phyloP scores from a whole-genome alignment of 2,797 vertebrate genomes.

The Alosa sapidissima region DNA sequence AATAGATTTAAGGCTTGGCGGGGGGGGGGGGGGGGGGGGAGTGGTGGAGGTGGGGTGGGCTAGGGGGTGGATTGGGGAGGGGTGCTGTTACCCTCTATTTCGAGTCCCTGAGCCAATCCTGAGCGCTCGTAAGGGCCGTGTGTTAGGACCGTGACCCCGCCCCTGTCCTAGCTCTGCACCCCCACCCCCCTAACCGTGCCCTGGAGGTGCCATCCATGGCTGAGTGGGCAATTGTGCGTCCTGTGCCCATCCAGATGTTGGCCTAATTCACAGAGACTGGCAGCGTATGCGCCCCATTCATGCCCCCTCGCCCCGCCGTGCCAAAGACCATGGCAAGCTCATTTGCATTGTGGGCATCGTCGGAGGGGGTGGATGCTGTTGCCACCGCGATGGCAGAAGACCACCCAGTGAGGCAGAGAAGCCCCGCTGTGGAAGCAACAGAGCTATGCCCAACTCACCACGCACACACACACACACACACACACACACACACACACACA shows the following conservation, averaged over 20 bases:
- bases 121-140: neutral
- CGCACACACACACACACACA: constrained; percentile 26
- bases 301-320: constrained; percentile 54
- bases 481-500: constrained; percentile 5
- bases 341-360: constrained; percentile 44
- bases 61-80: neutral
- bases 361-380: neutral
- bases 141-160: neutral
- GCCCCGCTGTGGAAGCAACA: neutral
- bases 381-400: constrained; percentile 11
- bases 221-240: constrained; percentile 66
- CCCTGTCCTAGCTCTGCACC: neutral
- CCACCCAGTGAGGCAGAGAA: neutral
- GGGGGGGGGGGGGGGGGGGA: neutral
- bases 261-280: constrained; percentile 70
- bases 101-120: neutral
- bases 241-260: constrained; percentile 74
- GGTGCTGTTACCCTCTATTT: neutral
- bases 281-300: constrained; percentile 68
- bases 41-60: neutral
- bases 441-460: neutral
- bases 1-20: constrained; percentile 1
- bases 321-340: constrained; percentile 25
- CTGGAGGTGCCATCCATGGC: constrained; percentile 62
- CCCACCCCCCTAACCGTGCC: constrained; percentile 51